Conservation (phyloP, 2,113 vertebrate species). For the Microcebus tavaratra region DNA sequence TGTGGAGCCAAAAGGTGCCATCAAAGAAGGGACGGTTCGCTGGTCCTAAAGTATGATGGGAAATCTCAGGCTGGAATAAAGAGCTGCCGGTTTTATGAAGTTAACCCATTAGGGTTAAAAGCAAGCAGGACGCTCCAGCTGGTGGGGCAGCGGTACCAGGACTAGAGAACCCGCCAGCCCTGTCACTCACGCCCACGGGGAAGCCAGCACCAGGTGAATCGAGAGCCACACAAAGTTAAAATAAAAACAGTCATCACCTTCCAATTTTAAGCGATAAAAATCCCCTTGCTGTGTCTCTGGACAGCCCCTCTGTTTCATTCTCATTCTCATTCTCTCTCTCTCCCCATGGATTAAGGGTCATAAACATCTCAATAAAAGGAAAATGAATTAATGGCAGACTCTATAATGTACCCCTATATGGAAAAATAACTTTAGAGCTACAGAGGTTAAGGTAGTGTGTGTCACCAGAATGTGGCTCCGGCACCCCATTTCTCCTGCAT, state of each 20-base stretch:
- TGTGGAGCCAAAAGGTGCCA: conserved; percentile 99
- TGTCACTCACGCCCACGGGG: not conserved
- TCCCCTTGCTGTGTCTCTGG: conserved; percentile 46
- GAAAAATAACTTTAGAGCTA: conserved; percentile 74
- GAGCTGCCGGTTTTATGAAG: conserved; percentile 95
- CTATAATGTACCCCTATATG: conserved; percentile 69
- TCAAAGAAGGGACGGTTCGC: conserved; percentile 97
- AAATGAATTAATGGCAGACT: conserved; percentile 72
- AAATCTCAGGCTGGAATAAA: conserved; percentile 94
- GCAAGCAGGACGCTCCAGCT: conserved; percentile 59
- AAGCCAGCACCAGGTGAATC: not conserved
- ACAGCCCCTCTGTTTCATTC: conserved; percentile 38
- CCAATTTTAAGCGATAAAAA: conserved; percentile 2
- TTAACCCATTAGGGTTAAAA: conserved; percentile 93
- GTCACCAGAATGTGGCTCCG: conserved; percentile 10
- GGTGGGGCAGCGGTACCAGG: not conserved
- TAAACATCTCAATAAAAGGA: conserved; percentile 72
- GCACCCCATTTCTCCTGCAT: conserved; percentile 23
- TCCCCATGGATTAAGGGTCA: conserved; percentile 69
- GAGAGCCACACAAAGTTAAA: not conserved
- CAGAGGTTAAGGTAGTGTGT: conserved; percentile 37
- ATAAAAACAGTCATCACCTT: conserved; percentile 39
- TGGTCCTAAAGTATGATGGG: conserved; percentile 98
- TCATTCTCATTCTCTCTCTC: conserved; percentile 32
- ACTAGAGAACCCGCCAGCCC: conserved; percentile 54